Evolutionary conservation across 2,888 invertebrate genomes (phyloP), one percentile per base, ranked within the genome.

Genomic region (Erannis defoliaria): DNA sequence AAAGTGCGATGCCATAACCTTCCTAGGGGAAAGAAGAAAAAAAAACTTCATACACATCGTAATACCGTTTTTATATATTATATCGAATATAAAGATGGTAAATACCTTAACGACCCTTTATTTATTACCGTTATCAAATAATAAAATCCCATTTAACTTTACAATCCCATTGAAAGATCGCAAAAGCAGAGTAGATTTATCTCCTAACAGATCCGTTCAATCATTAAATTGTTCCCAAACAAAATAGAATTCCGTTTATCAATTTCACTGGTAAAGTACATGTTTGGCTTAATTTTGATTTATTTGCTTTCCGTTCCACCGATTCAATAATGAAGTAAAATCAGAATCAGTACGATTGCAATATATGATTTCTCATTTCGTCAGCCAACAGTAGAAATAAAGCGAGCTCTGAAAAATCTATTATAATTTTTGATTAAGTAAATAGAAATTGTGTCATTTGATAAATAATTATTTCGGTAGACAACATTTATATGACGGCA

Each of bases 161-260:
- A 9, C 46, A 33, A 46, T 31, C 29, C 51, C n/a, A 33, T 9
- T 26, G 16, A 50, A 50, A 38, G 35, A 26, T 50, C 67, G 58
- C 46, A 43, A 43, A 63, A 62, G 62, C 66, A 64, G 67, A 62
- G 65, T 67, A 65, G 65, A 62, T 67, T 71, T 55, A 55, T 40
- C 57, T 62, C 46, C 59, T 46, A 50, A 48, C 48, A 55, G 48
- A 55, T 51, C 58, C 38, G 56, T 45, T 42, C 48, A 64, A 63
- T 51, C 51, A 29, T 51, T 66, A 62, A 64, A 43, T 66, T 63
- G 55, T 69, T 66, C 63, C 12, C 38, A 51, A 66, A 66, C 57
- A 59, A 57, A 64, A 56, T 56, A 62, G 62, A 49, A 53, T 57
- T 50, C 57, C 56, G 37, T 48, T 21, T 38, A 51, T 40, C 40